A percentile compares a stretch with the other conserved stretches of the same genome.
phyloP scores from a whole-genome alignment of 2,113 vertebrate genomes.

The Entosphenus tridentatus region DNA sequence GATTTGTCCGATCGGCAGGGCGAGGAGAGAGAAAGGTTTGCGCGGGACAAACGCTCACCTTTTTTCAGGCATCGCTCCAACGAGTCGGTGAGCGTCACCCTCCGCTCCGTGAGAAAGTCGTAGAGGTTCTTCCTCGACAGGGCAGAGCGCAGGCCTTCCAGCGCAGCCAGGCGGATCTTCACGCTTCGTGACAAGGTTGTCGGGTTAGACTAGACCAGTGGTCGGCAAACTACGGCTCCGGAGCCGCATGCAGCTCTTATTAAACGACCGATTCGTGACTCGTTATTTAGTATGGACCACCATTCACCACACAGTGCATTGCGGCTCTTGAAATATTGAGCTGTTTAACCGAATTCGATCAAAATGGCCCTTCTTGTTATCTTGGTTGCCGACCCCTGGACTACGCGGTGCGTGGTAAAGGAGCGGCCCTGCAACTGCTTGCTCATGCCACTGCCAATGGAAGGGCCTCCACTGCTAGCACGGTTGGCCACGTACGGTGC shows the following conservation, averaged over 20 bases:
- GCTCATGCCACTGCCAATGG: too few species aligned
- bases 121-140: conserved; percentile 44
- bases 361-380: too few species aligned
- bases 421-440: too few species aligned
- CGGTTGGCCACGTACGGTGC: too few species aligned
- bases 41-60: conserved; percentile 23
- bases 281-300: neutral
- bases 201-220: neutral
- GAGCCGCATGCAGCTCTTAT: neutral
- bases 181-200: conserved; percentile 21
- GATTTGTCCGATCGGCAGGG: too few species aligned
- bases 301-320: neutral
- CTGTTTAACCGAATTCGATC: too few species aligned
- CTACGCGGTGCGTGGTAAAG: too few species aligned
- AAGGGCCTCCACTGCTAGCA: too few species aligned
- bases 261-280: neutral
- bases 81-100: conserved; percentile 47
- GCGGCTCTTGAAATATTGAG: too few species aligned
- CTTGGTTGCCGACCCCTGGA: too few species aligned
- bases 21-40: too few species aligned
- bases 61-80: conserved; percentile 72
- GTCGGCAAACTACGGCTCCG: neutral
- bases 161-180: conserved; percentile 41
- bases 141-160: conserved; percentile 43
- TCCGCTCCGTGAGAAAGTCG: conserved; percentile 49